Evolutionary conservation across 1,140 invertebrate species (phyloP).

Genomic region (Hirudo medicinalis): DNA sequence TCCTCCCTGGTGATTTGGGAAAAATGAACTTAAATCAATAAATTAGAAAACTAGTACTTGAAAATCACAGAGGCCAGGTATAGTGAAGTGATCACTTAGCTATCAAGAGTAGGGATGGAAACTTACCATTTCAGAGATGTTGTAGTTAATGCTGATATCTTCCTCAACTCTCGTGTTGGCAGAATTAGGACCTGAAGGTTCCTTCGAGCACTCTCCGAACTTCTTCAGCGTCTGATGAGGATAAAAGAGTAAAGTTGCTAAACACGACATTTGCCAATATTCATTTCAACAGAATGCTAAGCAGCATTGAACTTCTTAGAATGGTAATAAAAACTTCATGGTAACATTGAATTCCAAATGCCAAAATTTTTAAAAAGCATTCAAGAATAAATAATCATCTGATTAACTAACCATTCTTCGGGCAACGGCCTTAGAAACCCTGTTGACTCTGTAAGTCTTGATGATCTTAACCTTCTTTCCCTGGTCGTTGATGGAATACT

Average conservation of each 20-base stretch:
- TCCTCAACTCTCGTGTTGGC: conserved; percentile 87
- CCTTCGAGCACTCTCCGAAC: conserved; percentile 74
- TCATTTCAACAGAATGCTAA: no score
- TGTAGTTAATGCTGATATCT: conserved; percentile 79
- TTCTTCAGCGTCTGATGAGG: conserved; percentile 62
- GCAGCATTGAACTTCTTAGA: no score
- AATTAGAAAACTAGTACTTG: no score
- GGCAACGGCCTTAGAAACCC: conserved; percentile 85
- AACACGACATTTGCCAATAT: no score
- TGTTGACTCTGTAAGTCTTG: conserved; percentile 63
- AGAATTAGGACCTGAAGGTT: conserved; percentile 87
- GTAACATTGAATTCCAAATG: background rate
- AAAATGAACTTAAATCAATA: background rate
- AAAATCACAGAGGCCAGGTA: no score
- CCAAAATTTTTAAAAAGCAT: background rate
- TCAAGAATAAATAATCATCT: background rate
- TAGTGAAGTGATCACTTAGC: no score
- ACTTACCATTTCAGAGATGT: conserved; percentile 40
- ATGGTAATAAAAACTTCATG: background rate
- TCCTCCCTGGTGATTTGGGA: conserved; percentile 27
- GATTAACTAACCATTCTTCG: conserved; percentile 53
- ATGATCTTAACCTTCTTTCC: conserved; percentile 57
- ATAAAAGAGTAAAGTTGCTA: background rate
- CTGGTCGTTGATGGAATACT: conserved; percentile 79
- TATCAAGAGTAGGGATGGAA: background rate